Evolutionary conservation across 2,113 vertebrate species (phyloP).

Genomic region (Microcebus griseorufus): DNA sequence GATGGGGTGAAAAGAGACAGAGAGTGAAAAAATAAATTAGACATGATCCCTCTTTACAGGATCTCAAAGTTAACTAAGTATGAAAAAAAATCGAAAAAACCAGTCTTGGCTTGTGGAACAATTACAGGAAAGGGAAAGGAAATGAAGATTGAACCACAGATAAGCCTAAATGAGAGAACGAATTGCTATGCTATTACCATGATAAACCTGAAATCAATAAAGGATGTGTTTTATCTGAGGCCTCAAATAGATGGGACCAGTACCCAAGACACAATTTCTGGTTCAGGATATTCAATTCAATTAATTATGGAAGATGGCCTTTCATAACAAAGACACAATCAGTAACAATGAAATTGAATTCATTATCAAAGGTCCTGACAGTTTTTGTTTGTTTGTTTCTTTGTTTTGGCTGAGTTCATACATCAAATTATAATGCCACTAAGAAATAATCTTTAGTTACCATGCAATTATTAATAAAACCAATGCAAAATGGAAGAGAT

Average conservation of each 20-base stretch:
- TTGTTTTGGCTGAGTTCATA: background rate
- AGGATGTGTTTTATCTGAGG: background rate
- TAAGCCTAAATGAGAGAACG: background rate
- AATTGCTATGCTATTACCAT: background rate
- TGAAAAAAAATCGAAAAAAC: background rate
- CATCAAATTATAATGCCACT: constrained; percentile 15
- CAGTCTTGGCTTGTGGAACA: background rate
- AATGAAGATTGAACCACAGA: constrained; percentile 7
- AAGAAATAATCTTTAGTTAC: background rate
- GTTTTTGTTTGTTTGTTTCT: background rate
- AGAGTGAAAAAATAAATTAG: background rate
- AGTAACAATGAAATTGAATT: background rate
- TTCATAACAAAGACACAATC: background rate
- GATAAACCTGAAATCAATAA: background rate
- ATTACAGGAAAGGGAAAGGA: background rate
- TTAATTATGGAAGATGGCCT: background rate
- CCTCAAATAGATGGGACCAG: background rate
- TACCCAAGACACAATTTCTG: background rate
- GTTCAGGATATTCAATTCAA: background rate
- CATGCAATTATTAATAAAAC: background rate
- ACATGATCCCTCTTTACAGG: background rate
- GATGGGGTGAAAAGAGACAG: background rate
- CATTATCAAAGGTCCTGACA: background rate
- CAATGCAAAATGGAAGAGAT: background rate
- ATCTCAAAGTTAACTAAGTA: background rate